Evolutionary conservation across 1,140 invertebrate species (phyloP), one percentile per base, ranked within the genome.

Genomic region (Eriosoma lanigerum): DNA sequence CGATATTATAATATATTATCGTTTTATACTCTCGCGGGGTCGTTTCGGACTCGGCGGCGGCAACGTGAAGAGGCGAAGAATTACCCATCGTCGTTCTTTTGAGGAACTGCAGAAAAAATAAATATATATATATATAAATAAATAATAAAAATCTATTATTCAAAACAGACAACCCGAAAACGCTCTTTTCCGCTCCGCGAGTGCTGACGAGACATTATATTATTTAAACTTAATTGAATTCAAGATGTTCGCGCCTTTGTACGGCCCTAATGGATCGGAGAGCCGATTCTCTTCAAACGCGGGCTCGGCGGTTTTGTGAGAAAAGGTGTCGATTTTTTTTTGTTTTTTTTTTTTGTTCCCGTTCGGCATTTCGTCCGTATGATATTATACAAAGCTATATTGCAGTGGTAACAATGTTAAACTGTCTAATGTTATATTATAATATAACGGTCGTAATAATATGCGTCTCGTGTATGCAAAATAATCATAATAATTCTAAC

Each of bases 141-240:
- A 60, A 62, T 48, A 78, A 78, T 62, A 78, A 60, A 76, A 78
- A 78, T 78, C 54, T 78, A 78, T 78, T 78, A 78, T 78, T 78
- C 75, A 78, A 78, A 78, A 60, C 75, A 78, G 75, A 78, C 75
- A 60, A 62, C 56, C 56, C 75, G 15, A 78, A 78, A 78, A 78
- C 75, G 75, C n/a, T 72, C 68, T 50, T 72, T 72, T 29, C 46
- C 68, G 68, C 46, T 78, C 24, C 21, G 19, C n/a, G 38, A n/a
- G 38, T 44, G 75, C 75, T 78, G 75, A 78, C 75, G 54, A 78
- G 75, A 78, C 75, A 78, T 78, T 60, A 78, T 72, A 66, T 66
- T 75, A 38, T 38, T 60, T 60, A 78, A 78, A 78, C 54, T 62
- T 78, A 78, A 78, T 78, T 78, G 56, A 78, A 78, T 78, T 78